Percentiles rank a stretch among this genome's conserved stretches.
These are phyloP conservation scores for Anaspis maculata DNA, from an alignment of 2,888 invertebrate genomes.

Conservation along the genomic window DNA sequence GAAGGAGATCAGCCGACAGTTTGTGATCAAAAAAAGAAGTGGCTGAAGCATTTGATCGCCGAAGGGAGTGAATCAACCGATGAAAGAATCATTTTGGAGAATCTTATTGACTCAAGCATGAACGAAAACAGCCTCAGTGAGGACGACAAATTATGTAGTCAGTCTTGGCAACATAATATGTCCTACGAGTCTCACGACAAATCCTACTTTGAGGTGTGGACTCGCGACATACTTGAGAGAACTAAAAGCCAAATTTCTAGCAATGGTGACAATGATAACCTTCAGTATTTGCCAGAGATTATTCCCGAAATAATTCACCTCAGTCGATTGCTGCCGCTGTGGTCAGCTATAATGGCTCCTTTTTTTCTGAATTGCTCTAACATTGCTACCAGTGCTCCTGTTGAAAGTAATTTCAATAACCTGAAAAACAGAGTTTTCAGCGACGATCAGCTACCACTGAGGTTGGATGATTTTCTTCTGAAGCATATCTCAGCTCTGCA, in stretches of 20 bases:
- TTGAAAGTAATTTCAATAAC: not conserved
- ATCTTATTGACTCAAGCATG: not conserved
- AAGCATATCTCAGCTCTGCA: not conserved
- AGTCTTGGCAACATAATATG: not conserved
- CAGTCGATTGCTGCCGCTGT: slow-evolving; percentile 11
- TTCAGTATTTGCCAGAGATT: slow-evolving; percentile 12
- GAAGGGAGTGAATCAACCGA: no score
- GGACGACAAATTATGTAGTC: no score
- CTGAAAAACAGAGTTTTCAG: slow-evolving; percentile 1
- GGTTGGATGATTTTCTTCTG: not conserved
- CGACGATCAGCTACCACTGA: not conserved
- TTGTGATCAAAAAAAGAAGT: not conserved
- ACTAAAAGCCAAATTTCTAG: slow-evolving; percentile 3
- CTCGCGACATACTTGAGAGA: slow-evolving; percentile 1
- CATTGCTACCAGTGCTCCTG: slow-evolving; percentile 1
- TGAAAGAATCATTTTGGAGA: no score
- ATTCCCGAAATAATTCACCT: slow-evolving; percentile 10
- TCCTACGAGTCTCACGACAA: no score
- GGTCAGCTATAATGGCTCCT: slow-evolving; percentile 10
- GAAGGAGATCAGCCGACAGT: not conserved
- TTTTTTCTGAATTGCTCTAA: not conserved
- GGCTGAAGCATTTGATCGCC: not conserved
- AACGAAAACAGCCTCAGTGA: slow-evolving; percentile 1
- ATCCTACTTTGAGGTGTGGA: not conserved
- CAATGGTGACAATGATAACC: slow-evolving; percentile 11